Evolutionary conservation across 2,888 invertebrate species (phyloP).

Genomic region (Apotomis betuletana): DNA sequence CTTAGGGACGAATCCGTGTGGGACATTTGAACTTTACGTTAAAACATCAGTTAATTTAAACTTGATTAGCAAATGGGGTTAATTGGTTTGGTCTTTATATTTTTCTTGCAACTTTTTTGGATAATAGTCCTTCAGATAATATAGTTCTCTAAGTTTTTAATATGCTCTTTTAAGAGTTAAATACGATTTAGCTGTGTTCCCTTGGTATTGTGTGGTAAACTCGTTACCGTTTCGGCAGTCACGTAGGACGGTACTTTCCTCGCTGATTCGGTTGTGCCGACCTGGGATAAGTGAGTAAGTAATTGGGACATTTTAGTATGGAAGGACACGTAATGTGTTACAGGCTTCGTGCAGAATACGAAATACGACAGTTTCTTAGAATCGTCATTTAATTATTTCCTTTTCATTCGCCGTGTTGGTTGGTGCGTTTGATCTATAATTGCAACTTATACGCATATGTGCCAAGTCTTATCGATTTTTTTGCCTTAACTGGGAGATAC

Average conservation of each 20-base stretch:
- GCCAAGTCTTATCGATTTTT: too few species aligned
- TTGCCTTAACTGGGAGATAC: too few species aligned
- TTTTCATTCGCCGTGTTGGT: too few species aligned
- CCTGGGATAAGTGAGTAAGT: conserved; percentile 5
- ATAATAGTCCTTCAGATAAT: neutral
- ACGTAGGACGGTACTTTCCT: conserved; percentile 20
- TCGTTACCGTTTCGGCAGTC: conserved; percentile 30
- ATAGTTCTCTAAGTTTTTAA: too few species aligned
- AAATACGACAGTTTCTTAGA: neutral
- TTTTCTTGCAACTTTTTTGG: too few species aligned
- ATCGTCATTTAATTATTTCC: neutral
- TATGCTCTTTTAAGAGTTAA: neutral
- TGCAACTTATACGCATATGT: too few species aligned
- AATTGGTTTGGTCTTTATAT: too few species aligned
- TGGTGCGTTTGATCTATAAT: too few species aligned
- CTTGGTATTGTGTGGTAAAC: neutral
- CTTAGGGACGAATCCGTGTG: too few species aligned
- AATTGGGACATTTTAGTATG: conserved; percentile 17
- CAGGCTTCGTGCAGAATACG: neutral
- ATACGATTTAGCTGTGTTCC: neutral
- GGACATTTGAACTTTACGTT: too few species aligned
- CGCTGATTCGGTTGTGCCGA: conserved; percentile 24
- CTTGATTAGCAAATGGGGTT: too few species aligned
- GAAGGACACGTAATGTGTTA: conserved; percentile 17
- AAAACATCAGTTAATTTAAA: too few species aligned